Percentiles rank a stretch among this genome's conserved stretches.
Evolutionary conservation across 2,797 vertebrate species (phyloP).

Genomic region (Amphiprion clarkii): DNA sequence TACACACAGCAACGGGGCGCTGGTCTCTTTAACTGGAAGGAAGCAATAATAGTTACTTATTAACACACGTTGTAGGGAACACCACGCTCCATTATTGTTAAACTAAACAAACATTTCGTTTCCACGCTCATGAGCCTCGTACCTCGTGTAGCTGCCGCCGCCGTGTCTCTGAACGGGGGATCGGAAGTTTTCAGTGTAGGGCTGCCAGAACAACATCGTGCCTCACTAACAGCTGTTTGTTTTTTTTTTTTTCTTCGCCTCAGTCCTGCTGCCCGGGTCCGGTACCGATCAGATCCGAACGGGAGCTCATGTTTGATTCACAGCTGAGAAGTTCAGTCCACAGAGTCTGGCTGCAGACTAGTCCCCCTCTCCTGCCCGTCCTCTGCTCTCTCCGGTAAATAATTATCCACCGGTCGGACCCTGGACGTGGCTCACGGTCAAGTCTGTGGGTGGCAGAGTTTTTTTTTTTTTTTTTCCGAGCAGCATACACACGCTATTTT

Average conservation of each 20-base stretch:
- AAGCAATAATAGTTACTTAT: slow-evolving; percentile 12
- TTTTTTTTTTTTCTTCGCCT: neutral
- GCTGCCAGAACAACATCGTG: slow-evolving; percentile 88
- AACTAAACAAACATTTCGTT: neutral
- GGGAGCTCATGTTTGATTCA: slow-evolving; percentile 24
- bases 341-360: no score
- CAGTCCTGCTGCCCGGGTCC: slow-evolving; percentile 17
- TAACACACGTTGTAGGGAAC: neutral
- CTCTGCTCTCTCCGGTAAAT: slow-evolving; percentile 60
- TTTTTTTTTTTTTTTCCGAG: slow-evolving; percentile 22
- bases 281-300: slow-evolving; percentile 28
- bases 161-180: slow-evolving; percentile 63
- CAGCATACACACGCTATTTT: slow-evolving; percentile 57
- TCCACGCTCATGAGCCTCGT: slow-evolving; percentile 35
- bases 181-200: slow-evolving; percentile 84
- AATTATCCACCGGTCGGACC: slow-evolving; percentile 60
- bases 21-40: neutral
- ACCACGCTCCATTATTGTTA: neutral
- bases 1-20: neutral
- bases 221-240: slow-evolving; percentile 33
- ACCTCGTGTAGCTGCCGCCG: slow-evolving; percentile 75
- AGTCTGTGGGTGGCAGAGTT: slow-evolving; percentile 5
- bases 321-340: slow-evolving; percentile 2
- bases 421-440: slow-evolving; percentile 41
- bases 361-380: neutral